Evolutionary conservation across 2,113 vertebrate species (phyloP), one percentile per base, ranked within the genome.

Genomic region (Callipepla californica): DNA sequence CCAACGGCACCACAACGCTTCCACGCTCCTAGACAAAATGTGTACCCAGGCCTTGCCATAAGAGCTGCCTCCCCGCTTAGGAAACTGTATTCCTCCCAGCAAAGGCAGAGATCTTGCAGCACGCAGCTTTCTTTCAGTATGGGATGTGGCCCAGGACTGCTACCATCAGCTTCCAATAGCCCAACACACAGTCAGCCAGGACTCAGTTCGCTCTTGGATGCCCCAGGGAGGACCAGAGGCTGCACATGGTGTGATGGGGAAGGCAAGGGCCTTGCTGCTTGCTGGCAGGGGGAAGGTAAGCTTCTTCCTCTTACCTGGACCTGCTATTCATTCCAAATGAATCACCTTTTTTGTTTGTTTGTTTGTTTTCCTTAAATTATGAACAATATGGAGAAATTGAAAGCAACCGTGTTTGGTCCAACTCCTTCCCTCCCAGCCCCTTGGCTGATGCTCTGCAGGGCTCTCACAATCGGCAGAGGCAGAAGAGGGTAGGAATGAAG

Each of bases 401-500:
- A 97, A 96, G 92, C 94, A 96, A 72, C 72, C 23, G 4, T 83
- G 65, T 94, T 90, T 82, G 48, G 92, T 97, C 94, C 93, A 84
- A 96, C 91, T 97, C 97, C 96, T 95, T 95, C 87, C 94, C 97
- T 96, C 90, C 80, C 69, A 94, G 94, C 94, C 91, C 95, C 92
- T 76, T 48, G 89, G 85, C 92, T 94, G 93, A 92, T 94, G 95
- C 94, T 89, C 90, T 87, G 87, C 77, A 93, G 92, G 74, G 85
- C 92, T 84, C 96, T 99, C 98, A 99, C 98, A 99, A 98, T 89
- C 99, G 98, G 96, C 99, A 99, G 97, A 99, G 99, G 98, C 99
- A 99, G 98, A 99, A 99, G 97, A 99, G 98, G 84, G 99, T 99
- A 87, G 99, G 99, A 97, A 99, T 99, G 98, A 99, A 99, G 94